Base-by-base conservation (phyloP, 2,888 invertebrate genomes). In the Harmothoe impar region DNA sequence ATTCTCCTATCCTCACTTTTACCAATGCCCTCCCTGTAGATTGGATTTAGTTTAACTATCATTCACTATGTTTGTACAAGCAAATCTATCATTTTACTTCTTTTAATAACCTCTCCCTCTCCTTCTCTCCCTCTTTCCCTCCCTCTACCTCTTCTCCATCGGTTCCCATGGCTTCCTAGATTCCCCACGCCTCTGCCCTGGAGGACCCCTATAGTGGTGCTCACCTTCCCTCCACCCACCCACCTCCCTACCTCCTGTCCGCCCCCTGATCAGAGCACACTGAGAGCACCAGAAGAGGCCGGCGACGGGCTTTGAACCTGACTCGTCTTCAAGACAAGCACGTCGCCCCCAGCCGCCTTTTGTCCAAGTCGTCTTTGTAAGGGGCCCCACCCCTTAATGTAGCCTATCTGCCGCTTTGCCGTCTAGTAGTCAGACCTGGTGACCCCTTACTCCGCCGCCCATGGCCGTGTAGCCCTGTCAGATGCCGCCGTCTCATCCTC, bases 231-330 rank as follows among this genome's bases (percentile, higher is more conserved):
- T 1, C n/a, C n/a, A n/a, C 20, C 25, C 86, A n/a, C 31, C 54
- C 56, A 54, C 86, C 86, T 54, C 20, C 12, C 52, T 0, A 31
- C 25, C 84, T 25, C 84, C 43, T 35, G 10, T n/a, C 7, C 84
- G n/a, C 43, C 23, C 35, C 84, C 25, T 29, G 54, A 54, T 31
- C 52, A 86, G 54, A 86, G 31, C 29, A 33, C 1, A n/a, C 72
- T 72, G 15, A 5, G 29, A 72, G 31, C 29, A 29, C 72, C 1
- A 15, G 15, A 25, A 72, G 72, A 72, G 72, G 72, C 29, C 72
- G 25, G 31, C 20, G 72, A 72, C 72, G 17, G 51, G 84, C 84
- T 84, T 84, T 84, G 84, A 84, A 84, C 84, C 51, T n/a, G 84
- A 5, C 43, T 84, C 84, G 15, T 84, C 84, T 84, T 51, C 84